Evolutionary conservation across 2,888 invertebrate genomes (phyloP).

Genomic region (Lasioglossum calceatum): DNA sequence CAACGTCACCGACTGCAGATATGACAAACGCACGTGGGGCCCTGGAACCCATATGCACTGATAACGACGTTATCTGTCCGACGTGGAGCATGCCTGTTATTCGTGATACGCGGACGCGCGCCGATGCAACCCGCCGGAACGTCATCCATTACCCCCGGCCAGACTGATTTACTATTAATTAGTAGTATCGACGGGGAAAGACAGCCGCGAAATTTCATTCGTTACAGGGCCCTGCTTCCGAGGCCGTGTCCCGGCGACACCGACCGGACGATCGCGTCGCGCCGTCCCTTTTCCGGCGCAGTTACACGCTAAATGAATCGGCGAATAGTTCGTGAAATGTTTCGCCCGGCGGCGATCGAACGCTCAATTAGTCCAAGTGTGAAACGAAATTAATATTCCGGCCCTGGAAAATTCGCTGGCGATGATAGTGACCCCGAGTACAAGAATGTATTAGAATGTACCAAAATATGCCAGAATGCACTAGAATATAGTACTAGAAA

Average conservation of each 20-base stretch:
- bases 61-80: conserved; percentile 68
- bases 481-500: too few relatives aligned
- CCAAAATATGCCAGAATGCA: too few relatives aligned
- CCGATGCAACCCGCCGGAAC: conserved; percentile 51
- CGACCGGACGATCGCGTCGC: neutral
- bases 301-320: conserved; percentile 35
- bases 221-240: conserved; percentile 20
- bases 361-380: conserved; percentile 35
- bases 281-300: neutral
- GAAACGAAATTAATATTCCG: conserved; percentile 20
- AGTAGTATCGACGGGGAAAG: conserved; percentile 53
- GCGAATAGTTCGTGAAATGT: conserved; percentile 33
- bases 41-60: conserved; percentile 63
- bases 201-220: conserved; percentile 55
- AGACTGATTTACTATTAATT: conserved; percentile 67
- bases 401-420: neutral
- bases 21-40: conserved; percentile 67
- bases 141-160: conserved; percentile 58
- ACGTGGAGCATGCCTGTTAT: conserved; percentile 61
- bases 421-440: too few relatives aligned
- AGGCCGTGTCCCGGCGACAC: neutral
- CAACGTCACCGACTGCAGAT: conserved; percentile 51
- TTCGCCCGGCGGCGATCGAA: conserved; percentile 4
- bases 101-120: conserved; percentile 50
- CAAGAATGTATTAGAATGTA: too few relatives aligned